Conservation (phyloP, 1,140 invertebrate species). For the Cyphomyrmex costatus region DNA sequence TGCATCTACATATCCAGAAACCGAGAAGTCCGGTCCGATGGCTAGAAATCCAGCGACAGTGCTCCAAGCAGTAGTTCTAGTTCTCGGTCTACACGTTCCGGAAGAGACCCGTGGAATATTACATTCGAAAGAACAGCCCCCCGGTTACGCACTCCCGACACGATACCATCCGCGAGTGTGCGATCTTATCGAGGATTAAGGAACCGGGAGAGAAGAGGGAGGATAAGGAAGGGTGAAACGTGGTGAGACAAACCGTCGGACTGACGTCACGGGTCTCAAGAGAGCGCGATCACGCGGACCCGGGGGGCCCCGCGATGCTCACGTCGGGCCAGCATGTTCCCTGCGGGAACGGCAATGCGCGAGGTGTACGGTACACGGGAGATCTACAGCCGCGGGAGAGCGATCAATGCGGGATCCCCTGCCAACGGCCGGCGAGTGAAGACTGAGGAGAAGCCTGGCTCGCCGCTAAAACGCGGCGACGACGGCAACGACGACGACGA, state of each 20-base stretch:
- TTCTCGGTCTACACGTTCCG: neutral
- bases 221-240: neutral
- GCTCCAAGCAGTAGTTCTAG: neutral
- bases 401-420: slow-evolving; percentile 71
- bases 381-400: slow-evolving; percentile 62
- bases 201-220: neutral
- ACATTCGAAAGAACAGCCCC: neutral
- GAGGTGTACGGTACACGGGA: slow-evolving; percentile 36
- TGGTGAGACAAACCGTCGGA: slow-evolving; percentile 28
- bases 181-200: slow-evolving; percentile 6
- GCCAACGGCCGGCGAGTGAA: slow-evolving; percentile 74
- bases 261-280: slow-evolving; percentile 62
- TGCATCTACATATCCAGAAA: slow-evolving; percentile 57
- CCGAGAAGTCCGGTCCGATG: slow-evolving; percentile 2
- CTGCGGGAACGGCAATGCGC: slow-evolving; percentile 37
- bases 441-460: slow-evolving; percentile 67
- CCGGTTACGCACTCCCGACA: slow-evolving; percentile 36
- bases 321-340: slow-evolving; percentile 67
- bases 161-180: slow-evolving; percentile 19
- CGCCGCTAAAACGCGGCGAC: slow-evolving; percentile 53
- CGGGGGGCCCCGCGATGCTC: slow-evolving; percentile 64
- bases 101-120: neutral
- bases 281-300: slow-evolving; percentile 70
- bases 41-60: slow-evolving; percentile 14
- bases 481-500: slow-evolving; percentile 20